Evolutionary conservation across 2,797 vertebrate genomes (phyloP).

Genomic region (Okamejei kenojei): DNA sequence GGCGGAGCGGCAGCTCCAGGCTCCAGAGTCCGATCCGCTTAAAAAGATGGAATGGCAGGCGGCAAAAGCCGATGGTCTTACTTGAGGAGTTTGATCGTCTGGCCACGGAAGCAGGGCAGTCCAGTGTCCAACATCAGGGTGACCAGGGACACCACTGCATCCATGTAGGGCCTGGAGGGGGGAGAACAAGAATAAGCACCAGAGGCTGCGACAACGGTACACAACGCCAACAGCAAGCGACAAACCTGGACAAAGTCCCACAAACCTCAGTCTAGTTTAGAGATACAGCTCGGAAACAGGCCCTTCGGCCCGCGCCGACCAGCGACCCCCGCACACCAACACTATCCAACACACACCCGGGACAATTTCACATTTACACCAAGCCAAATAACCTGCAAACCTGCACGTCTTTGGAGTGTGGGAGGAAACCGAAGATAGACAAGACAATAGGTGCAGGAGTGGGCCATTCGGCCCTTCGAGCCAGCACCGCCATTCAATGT

Average conservation of each 20-base stretch:
- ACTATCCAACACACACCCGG: no score
- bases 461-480: no score
- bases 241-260: background rate
- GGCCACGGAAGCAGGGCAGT: conserved; percentile 91
- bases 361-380: no score
- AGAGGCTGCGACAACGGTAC: background rate
- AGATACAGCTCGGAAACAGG: no score
- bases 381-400: no score
- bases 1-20: background rate
- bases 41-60: background rate
- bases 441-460: no score
- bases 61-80: conserved; percentile 54
- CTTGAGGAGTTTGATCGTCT: conserved; percentile 97
- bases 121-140: conserved; percentile 95
- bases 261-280: background rate
- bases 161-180: conserved; percentile 83
- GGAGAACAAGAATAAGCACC: background rate
- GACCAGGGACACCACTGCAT: conserved; percentile 89
- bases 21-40: background rate
- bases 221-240: background rate
- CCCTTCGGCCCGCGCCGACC: no score
- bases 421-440: no score
- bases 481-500: no score
- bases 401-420: no score
- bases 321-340: no score